Percentiles rank a stretch among this genome's conserved stretches.
phyloP scores from a whole-genome alignment of 2,113 vertebrate species.

The Paralichthys olivaceus region DNA sequence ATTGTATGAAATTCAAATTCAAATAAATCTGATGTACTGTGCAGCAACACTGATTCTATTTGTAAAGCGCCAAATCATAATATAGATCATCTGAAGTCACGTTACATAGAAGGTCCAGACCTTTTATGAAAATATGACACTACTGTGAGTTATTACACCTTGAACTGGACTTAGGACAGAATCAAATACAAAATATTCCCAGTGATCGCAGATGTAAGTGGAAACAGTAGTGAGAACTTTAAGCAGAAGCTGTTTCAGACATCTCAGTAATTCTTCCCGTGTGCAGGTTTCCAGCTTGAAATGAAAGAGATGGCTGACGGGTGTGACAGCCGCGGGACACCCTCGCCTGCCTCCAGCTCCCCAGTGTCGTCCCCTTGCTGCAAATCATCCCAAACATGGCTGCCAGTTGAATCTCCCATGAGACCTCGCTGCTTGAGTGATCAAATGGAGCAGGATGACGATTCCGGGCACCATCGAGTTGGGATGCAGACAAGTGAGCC shows the following conservation, averaged over 20 bases:
- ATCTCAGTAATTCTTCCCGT: neutral
- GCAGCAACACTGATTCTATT: no score
- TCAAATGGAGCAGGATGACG: neutral
- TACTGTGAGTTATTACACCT: no score
- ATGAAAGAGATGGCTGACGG: conserved; percentile 32
- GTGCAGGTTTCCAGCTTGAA: conserved; percentile 27
- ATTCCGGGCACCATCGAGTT: neutral
- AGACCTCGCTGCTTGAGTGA: neutral
- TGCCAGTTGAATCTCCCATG: neutral
- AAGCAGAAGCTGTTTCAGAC: neutral
- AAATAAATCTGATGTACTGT: no score
- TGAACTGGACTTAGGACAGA: no score
- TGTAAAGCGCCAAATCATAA: no score
- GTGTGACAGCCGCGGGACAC: neutral
- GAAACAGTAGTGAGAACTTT: no score
- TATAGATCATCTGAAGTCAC: no score
- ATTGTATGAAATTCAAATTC: no score
- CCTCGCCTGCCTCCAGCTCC: neutral
- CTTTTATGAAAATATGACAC: no score
- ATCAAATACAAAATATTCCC: no score
- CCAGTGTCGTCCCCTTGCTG: conserved; percentile 1
- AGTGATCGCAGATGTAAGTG: no score
- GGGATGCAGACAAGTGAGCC: neutral
- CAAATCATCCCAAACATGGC: conserved; percentile 16
- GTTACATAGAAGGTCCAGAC: no score